Base-by-base conservation (phyloP, 2,113 vertebrate species). In the Dipodomys ordii region DNA sequence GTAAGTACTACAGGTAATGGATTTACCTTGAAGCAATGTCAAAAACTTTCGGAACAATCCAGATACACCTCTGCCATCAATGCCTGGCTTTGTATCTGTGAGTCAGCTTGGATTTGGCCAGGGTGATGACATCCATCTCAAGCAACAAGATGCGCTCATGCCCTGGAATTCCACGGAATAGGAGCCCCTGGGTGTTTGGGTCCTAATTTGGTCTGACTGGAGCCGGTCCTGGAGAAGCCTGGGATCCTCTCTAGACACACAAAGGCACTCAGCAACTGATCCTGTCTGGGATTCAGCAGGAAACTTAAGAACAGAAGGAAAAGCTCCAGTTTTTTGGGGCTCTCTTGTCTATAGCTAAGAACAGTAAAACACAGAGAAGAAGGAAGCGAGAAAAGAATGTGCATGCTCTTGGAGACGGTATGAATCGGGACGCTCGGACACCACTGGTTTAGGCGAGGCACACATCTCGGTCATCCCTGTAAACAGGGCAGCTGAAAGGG, bases 1-100 rank as follows among this genome's bases (percentile, higher is more conserved):
- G 90, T 95, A 96, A 93, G 93, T 92, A 94, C 57, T 62, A 78
- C 7, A 74, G 89, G 79, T 60, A 84, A 96, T 94, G 83, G 64
- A 79, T 95, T 92, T 96, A 82, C 89, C 87, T 93, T 13, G 3
- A n/a, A 94, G 80, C 87, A 87, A 78, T 39, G 30, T 92, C 86
- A 71, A 73, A 91, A 57, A 93, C 91, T 94, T 39, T 87, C 78
- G 78, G 57, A 73, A 86, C 76, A 77, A 81, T 71, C 84, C 85
- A 92, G 94, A 94, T 69, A 82, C 11, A 80, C 62, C 57, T 86
- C 88, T 19, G n/a, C 57, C 27, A 32, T 80, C 68, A 49, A 19
- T 39, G 74, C 15, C 20, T n/a, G 3, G 71, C 60, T 64, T 64
- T 32, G 71, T 9, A 86, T 86, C n/a, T n/a, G 23, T 18, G 60